These are phyloP conservation scores for Sminthurides aquaticus DNA, from an alignment of 2,888 invertebrate species.

Conservation along the genomic window DNA sequence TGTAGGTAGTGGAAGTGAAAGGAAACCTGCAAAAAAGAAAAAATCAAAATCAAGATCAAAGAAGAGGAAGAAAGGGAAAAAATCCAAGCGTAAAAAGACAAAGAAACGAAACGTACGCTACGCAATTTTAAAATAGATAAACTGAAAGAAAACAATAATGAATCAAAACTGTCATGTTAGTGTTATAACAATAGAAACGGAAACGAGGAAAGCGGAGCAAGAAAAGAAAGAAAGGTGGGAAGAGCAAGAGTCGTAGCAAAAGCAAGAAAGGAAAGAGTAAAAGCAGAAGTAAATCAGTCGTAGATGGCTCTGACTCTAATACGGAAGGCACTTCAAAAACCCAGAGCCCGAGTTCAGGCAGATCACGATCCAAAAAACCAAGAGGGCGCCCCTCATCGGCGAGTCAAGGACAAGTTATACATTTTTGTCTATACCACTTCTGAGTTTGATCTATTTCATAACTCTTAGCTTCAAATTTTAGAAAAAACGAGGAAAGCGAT, in stretches of 20 bases:
- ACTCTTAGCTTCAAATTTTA: no score
- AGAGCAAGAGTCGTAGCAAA: constrained; percentile 16
- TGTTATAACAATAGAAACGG: no score
- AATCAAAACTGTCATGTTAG: no score
- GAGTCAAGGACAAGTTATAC: neutral
- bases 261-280: neutral
- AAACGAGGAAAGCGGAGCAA: constrained; percentile 11
- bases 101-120: constrained; percentile 14
- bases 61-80: constrained; percentile 12
- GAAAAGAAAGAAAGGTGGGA: constrained; percentile 9
- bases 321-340: neutral
- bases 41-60: constrained; percentile 1
- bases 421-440: no score
- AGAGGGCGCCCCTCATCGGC: neutral
- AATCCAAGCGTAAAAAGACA: constrained; percentile 13
- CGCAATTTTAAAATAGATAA: no score
- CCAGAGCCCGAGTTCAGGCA: no score
- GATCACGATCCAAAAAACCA: no score
- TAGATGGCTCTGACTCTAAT: neutral
- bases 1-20: neutral
- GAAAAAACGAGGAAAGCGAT: no score
- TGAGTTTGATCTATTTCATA: no score
- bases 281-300: neutral
- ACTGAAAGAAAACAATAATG: neutral
- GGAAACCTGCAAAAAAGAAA: neutral